phyloP scores from a whole-genome alignment of 2,113 vertebrate species.

The Hippopotamus amphibius region DNA sequence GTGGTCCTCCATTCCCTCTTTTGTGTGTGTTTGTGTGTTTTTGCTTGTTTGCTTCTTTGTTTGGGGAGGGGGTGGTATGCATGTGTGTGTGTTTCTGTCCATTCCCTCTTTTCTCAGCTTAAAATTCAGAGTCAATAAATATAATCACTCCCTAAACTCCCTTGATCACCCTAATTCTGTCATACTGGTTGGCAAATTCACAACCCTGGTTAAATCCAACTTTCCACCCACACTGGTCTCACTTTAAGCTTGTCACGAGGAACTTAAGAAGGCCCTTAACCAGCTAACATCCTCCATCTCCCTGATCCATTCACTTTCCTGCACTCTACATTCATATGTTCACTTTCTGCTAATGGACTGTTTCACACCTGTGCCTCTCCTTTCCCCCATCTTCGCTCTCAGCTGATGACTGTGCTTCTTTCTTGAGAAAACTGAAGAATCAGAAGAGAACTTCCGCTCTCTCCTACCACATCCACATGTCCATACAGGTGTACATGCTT shows the following conservation, averaged over 20 bases:
- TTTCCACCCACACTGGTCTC: not conserved
- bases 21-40: not conserved
- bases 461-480: not conserved
- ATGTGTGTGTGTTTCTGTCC: not conserved
- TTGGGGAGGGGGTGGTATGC: too few relatives aligned
- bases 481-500: too few relatives aligned
- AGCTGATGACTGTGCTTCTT: not conserved
- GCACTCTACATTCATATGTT: not conserved
- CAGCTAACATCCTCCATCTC: not conserved
- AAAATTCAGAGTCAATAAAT: slow-evolving; percentile 1
- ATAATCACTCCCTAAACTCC: not conserved
- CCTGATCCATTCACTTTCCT: not conserved
- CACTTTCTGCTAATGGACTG: not conserved
- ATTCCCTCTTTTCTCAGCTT: not conserved
- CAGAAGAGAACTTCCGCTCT: not conserved
- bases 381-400: not conserved
- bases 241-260: slow-evolving; percentile 4
- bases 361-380: not conserved
- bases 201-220: not conserved
- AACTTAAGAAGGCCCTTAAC: not conserved
- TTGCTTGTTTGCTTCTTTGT: too few relatives aligned
- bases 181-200: not conserved
- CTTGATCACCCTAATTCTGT: not conserved
- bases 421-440: slow-evolving; percentile 16
- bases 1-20: not conserved